These are phyloP conservation scores for Notodonta ziczac DNA, from an alignment of 2,888 invertebrate species.

Conservation along the genomic window DNA sequence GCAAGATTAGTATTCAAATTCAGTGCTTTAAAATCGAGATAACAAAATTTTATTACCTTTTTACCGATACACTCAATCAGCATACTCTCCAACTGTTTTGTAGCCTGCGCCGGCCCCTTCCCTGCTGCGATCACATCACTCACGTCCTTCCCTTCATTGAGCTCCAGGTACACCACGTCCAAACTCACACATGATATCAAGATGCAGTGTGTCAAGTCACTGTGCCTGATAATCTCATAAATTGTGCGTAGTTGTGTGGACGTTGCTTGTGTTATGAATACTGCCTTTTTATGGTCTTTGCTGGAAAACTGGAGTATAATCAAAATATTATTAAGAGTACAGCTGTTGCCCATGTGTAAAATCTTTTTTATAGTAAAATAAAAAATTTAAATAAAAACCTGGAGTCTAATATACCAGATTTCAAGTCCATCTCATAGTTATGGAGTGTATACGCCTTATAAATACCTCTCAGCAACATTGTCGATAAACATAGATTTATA, in stretches of 20 bases:
- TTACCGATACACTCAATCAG: conserved; percentile 84
- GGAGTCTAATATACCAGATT: no score
- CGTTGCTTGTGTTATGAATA: conserved; percentile 84
- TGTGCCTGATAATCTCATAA: conserved; percentile 84
- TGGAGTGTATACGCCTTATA: no score
- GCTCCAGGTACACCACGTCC: conserved; percentile 79
- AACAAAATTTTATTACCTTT: conserved; percentile 65
- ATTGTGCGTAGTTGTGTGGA: conserved; percentile 83
- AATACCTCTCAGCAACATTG: no score
- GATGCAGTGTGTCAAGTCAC: conserved; percentile 85
- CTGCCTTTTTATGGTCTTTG: conserved; percentile 71
- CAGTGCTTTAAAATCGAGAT: no score
- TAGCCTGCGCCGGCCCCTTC: conserved; percentile 60
- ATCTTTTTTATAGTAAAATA: no score
- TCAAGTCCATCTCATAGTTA: no score
- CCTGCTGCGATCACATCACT: conserved; percentile 65
- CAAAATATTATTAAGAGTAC: no score
- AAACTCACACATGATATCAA: conserved; percentile 85
- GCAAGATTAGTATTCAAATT: no score
- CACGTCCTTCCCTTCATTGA: conserved; percentile 67
- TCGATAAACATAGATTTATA: no score
- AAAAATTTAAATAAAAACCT: no score
- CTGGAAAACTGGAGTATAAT: conserved; percentile 51
- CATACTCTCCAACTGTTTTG: conserved; percentile 63
- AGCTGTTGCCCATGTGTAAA: no score